These are phyloP conservation scores for Junonia oenone DNA, from an alignment of 2,888 invertebrate species.

Conservation along the genomic window DNA sequence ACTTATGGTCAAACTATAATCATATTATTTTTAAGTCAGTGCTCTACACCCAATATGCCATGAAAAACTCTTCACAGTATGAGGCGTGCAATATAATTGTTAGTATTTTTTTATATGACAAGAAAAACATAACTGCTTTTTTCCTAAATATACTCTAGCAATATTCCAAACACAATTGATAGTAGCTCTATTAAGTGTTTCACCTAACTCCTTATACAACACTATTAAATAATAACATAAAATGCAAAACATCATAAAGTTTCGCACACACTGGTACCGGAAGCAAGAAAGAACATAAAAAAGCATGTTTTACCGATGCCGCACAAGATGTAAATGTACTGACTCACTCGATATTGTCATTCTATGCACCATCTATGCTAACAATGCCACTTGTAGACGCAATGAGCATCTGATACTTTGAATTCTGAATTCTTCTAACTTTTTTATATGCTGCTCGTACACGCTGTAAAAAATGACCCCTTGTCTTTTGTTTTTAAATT, in stretches of 20 bases:
- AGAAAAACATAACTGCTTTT: no score
- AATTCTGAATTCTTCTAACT: constrained; percentile 19
- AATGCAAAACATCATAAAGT: not conserved
- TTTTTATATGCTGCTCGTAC: constrained; percentile 16
- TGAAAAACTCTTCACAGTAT: no score
- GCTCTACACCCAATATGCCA: no score
- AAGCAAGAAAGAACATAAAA: constrained; percentile 5
- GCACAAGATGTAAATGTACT: constrained; percentile 19
- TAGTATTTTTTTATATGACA: no score
- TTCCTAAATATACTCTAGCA: no score
- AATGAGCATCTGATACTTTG: constrained; percentile 20
- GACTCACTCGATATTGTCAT: constrained; percentile 27
- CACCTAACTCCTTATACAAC: no score
- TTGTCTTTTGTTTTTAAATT: not conserved
- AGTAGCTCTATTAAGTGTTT: not conserved
- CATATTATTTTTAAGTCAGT: no score
- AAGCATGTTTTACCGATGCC: constrained; percentile 8
- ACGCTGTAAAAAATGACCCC: constrained; percentile 2
- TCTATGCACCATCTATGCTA: constrained; percentile 24
- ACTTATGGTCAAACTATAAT: no score
- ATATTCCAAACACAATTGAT: no score
- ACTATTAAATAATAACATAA: not conserved
- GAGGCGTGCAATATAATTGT: no score
- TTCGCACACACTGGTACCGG: not conserved
- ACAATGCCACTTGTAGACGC: constrained; percentile 19